These are phyloP conservation scores for Prunella fulvescens DNA, from an alignment of 2,113 vertebrate genomes.

Conservation along the genomic window DNA sequence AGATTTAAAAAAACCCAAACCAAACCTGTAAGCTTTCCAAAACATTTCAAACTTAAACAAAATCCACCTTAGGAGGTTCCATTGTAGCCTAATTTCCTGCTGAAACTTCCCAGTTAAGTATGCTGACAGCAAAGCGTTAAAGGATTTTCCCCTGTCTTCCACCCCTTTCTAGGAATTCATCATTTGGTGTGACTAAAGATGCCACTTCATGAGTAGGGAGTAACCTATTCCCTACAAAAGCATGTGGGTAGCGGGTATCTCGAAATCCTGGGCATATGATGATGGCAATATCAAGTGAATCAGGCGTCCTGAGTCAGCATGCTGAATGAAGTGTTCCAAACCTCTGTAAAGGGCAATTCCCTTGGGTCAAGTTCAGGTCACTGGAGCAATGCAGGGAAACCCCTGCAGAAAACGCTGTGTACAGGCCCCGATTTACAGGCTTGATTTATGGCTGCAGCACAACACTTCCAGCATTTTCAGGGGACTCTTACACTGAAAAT, in stretches of 20 bases:
- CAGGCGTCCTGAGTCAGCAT: slow-evolving; percentile 40
- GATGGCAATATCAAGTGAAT: slow-evolving; percentile 13
- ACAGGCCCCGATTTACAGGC: neutral
- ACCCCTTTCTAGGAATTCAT: neutral
- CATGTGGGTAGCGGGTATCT: neutral
- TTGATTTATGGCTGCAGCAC: neutral
- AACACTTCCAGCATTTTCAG: neutral
- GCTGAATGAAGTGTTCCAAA: slow-evolving; percentile 24
- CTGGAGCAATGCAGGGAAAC: slow-evolving; percentile 53
- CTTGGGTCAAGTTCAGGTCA: slow-evolving; percentile 47
- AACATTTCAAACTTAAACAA: slow-evolving; percentile 12
- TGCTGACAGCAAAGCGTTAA: neutral
- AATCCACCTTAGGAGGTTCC: neutral
- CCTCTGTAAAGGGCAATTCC: slow-evolving; percentile 50
- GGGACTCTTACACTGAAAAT: neutral
- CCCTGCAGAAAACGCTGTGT: neutral
- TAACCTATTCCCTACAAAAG: slow-evolving; percentile 8
- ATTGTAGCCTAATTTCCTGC: neutral
- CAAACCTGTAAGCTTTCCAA: neutral
- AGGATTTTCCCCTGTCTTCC: neutral
- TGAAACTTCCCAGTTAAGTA: neutral
- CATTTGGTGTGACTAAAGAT: neutral
- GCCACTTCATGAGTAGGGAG: neutral
- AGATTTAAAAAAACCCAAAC: neutral
- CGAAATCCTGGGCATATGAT: slow-evolving; percentile 12